These are phyloP conservation scores for Calcarius lapponicus DNA, from an alignment of 2,797 vertebrate genomes.

Conservation along the genomic window DNA sequence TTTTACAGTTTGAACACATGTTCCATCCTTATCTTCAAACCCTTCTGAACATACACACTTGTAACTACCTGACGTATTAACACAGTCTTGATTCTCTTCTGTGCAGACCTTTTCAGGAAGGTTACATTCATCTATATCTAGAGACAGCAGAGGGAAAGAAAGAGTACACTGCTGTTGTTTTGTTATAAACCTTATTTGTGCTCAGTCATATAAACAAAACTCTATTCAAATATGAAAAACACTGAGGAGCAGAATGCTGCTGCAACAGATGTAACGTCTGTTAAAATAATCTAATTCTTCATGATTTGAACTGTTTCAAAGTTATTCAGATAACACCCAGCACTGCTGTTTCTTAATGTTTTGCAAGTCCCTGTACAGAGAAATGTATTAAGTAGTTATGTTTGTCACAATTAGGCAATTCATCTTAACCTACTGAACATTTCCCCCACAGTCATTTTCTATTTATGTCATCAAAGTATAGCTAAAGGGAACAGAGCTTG, in stretches of 20 bases:
- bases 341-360: not conserved
- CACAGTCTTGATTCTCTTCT: conserved; percentile 81
- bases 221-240: not conserved
- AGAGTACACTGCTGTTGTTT: not conserved
- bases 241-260: not conserved
- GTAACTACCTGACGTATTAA: conserved; percentile 87
- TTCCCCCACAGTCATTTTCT: not conserved
- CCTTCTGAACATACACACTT: conserved; percentile 83
- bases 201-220: not conserved
- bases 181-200: not conserved
- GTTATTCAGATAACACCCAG: not conserved
- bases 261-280: not conserved
- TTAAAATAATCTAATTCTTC: not conserved
- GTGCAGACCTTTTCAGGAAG: conserved; percentile 75
- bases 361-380: not conserved
- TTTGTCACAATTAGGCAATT: not conserved
- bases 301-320: not conserved
- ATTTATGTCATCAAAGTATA: not conserved
- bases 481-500: not conserved
- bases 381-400: not conserved
- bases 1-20: conserved; percentile 67
- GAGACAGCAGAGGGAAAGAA: not conserved
- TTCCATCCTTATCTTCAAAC: conserved; percentile 76
- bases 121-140: conserved; percentile 90
- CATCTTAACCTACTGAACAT: not conserved